Base-by-base conservation (phyloP, 2,888 invertebrate species). In the Labia minor region DNA sequence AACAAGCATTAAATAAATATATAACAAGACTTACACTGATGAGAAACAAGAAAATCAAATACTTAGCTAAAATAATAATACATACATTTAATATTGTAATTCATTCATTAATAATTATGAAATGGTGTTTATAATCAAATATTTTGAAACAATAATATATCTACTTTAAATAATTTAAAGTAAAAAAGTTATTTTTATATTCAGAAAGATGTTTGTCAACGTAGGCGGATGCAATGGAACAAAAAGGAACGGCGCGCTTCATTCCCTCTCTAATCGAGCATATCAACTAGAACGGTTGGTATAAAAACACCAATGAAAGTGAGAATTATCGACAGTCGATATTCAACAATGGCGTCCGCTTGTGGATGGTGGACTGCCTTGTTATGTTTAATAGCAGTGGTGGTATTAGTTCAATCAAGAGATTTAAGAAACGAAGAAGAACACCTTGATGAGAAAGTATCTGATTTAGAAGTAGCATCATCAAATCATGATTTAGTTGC, bases 401-500 rank as follows among this genome's bases (percentile, higher is more conserved):
- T 20, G 11, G 18, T 8, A 19, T 10, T n/a, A n/a, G 20, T 20
- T 19, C 63, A 21, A 16, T 63, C 19, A 1, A 4, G 19, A n/a
- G 63, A 63, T 21, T 20, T 63, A 8, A 19, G 19, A n/a, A 63
- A 21, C 20, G 21, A 21, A 1, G 21, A 63, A n/a, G 63, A 63
- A n/a, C n/a, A n/a, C n/a, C n/a, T 16, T 62, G 64, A n/a, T n/a
- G 65, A n/a, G 67, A 65, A n/a, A 67, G 19, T 18, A 33, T 14
- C 37, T n/a, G 69, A 75, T 77, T 37, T 78, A 77, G 69, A 75
- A 74, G 67, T 77, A 78, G 70, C 65, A 62, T 74, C 73, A 65
- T 67, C 68, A 8, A n/a, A n/a, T n/a, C n/a, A n/a, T n/a, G 69
- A 69, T 37, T 64, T 68, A 10, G 67, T 61, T 10, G 65, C 67